Base-by-base conservation (phyloP, 2,797 vertebrate genomes). In the Rhynchotus rufescens region DNA sequence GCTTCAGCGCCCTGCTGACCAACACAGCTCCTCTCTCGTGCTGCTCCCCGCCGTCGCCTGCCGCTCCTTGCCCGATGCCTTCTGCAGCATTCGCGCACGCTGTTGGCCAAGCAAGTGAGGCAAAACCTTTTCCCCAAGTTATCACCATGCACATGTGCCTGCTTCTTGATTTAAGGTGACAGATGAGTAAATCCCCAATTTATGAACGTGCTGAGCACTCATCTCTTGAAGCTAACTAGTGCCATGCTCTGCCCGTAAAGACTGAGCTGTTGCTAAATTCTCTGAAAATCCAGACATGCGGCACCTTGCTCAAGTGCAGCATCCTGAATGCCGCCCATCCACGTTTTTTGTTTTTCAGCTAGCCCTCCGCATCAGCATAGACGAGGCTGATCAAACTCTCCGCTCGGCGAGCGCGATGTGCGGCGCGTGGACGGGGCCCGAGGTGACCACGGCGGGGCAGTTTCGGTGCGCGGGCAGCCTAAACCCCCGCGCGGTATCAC, bases 11-110 rank as follows among this genome's bases (percentile, higher is more conserved):
- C 86, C 71, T 26, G 42, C 22, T 34, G 64, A 83, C 34, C 32
- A 84, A 12, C 32, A 42, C 60, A 65, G 91, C 87, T 85, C 87
- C 56, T 60, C 66, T 90, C 84, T 71, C 86, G 60, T 40, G 82
- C 90, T 94, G 84, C 88, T 86, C 84, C 74, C 81, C 83, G 92
- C 83, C 76, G 85, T 59, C 36, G 42, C 17, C 28, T 28, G 10
- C 1, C 0, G 25, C 25, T 38, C 28, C 75, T 76, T 51, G 52
- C 23, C 32, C 45, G 10, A 23, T 25, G 16, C 19, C 38, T 60
- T 54, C 74, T 42, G 40, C 67, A 61, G 45, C 54, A 25, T 21
- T 60, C 30, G 19, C 59, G 20, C 16, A 2, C 12, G 13, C 59
- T 59, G 51, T n/a, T 36, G 36, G 22, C 36, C 38, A 20, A 60